Base-by-base conservation (phyloP, 2,888 invertebrate genomes). In the Ectemnius continuus region DNA sequence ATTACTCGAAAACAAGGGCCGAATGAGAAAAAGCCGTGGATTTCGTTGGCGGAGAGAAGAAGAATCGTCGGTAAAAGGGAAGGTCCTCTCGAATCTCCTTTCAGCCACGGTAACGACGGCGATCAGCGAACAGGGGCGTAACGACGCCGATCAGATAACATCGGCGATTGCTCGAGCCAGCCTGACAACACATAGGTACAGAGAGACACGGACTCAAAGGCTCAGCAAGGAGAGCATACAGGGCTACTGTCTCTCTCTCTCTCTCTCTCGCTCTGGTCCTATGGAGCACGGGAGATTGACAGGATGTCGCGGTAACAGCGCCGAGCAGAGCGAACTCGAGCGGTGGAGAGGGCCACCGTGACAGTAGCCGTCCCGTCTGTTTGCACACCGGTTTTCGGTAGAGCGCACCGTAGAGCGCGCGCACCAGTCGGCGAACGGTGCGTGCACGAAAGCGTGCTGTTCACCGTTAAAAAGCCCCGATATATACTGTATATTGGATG, bases 331-430 rank as follows among this genome's bases (percentile, higher is more conserved):
- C 23, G 23, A 23, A 23, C 23, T 23, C 23, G 23, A 23, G 23
- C 14, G 52, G 16, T 5, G 16, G 56, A 56, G 56, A n/a, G 28
- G 14, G 23, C 13, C 45, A 61, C 46, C 28, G 26, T 57, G 36
- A 46, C 67, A 20, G 67, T 57, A 60, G 62, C 63, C 23, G 45
- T 52, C 65, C 69, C 66, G 81, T 82, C 36, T 36, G 88, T 88
- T 88, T 88, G 87, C 88, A 88, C 88, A 85, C 82, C 85, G 83
- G 82, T 88, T 88, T 88, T 88, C 88, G 88, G 84, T 81, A 87
- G 86, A 86, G 81, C 86, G 88, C 85, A 85, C 84, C 79, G 78
- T 76, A 75, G 57, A 61, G 52, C 58, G 66, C 67, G 57, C n/a
- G 23, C 23, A 23, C 23, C 23, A 23, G 23, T 23, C 23, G 23